Evolutionary conservation across 2,797 vertebrate genomes (phyloP), one percentile per base, ranked within the genome.

Genomic region (Paratrypauchen microcephalus): DNA sequence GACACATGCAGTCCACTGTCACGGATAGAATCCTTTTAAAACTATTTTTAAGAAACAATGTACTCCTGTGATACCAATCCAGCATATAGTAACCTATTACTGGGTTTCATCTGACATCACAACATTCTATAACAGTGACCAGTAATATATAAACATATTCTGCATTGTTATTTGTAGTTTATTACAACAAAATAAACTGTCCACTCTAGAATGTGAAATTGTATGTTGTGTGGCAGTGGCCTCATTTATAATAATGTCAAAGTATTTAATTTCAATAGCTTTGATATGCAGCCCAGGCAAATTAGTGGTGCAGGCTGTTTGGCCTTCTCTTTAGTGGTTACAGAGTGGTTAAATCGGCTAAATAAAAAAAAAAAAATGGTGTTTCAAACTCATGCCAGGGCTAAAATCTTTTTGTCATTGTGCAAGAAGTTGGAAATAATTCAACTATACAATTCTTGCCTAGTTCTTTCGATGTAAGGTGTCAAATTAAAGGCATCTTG

Each of bases 201-300:
- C 36, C 32, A 39, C n/a, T n/a, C 28, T 11, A n/a, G 32, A 64
- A 47, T 74, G 57, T 63, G 47, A 76, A 76, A 74, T 48, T 58
- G 63, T 56, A 59, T 55, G 52, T 74, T 69, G n/a, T 73, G 69
- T 74, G 19, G 50, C 61, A 50, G 48, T 60, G 50, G 71, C 73
- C 70, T 73, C 71, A 72, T 39, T 19, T 45, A 70, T 15, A 48
- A 48, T 72, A 48, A 48, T 72, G 59, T 74, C 70, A 78, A 73
- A 56, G 75, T 75, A 71, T 83, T 84, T 77, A 24, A 79, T 79
- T 82, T 45, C 81, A 79, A 81, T 71, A 76, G 65, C 62, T 74
- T 85, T 81, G 57, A 82, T 82, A 65, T 61, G 76, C 23, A 62
- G 76, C 76, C 77, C 77, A 79, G 81, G 50, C 52, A 69, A 74